Conservation (phyloP, 1,140 invertebrate species). For the Maconellicoccus hirsutus region DNA sequence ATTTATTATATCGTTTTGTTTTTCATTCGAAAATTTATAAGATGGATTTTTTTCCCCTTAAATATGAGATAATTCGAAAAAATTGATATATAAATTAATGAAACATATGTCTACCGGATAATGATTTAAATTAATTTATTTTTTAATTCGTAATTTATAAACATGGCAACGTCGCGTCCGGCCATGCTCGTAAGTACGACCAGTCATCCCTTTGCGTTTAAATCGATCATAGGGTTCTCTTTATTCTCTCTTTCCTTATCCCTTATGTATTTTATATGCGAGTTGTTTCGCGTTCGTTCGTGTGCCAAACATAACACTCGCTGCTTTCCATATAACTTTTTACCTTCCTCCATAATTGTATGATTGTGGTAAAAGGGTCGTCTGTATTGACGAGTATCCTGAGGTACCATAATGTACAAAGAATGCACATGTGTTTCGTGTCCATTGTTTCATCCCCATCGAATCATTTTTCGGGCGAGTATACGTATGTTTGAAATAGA, state of each 20-base stretch:
- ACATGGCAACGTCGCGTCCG: slow-evolving; percentile 13
- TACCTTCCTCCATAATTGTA: background rate
- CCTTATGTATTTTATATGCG: slow-evolving; percentile 13
- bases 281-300: background rate
- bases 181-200: background rate
- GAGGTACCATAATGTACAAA: background rate
- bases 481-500: no score
- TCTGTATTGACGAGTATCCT: background rate
- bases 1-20: no score
- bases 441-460: no score
- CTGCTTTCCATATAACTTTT: background rate
- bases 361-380: background rate
- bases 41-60: no score
- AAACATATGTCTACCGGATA: no score
- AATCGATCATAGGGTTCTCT: slow-evolving; percentile 22
- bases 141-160: no score
- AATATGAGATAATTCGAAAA: no score
- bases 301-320: slow-evolving; percentile 7
- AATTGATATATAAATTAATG: no score
- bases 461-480: no score
- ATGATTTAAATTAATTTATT: no score
- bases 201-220: slow-evolving; percentile 14
- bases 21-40: no score
- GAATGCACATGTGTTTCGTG: background rate
- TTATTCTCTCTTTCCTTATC: slow-evolving; percentile 6